Evolutionary conservation across 2,888 invertebrate species (phyloP), one percentile per base, ranked within the genome.

Genomic region (Dynastes maya): DNA sequence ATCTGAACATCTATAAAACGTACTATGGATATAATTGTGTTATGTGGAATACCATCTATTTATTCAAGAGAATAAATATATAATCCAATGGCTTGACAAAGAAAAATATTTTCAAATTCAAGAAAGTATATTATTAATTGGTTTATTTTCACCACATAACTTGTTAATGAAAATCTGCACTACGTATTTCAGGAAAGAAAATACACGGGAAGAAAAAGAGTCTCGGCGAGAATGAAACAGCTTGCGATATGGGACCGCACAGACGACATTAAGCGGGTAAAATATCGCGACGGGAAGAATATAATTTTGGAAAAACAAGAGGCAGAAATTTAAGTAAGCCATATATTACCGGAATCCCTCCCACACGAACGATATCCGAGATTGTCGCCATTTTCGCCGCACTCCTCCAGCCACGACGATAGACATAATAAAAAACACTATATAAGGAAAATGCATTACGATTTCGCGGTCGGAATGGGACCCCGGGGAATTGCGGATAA

Each of bases 401-500:
- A 83, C 82, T 83, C 83, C 83, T 86, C 84, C 85, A 75, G 64
- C 61, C 76, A 45, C 67, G 65, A 83, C 88, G 87, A 88, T 88
- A 88, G 88, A 88, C 86, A 87, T 88, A 89, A 88, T 88, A 88
- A 88, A 88, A 88, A 88, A 87, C 86, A 86, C 87, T 88, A 86
- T 88, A 89, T 89, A 89, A 88, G 88, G 88, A 89, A 89, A 89
- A 89, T 87, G 88, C 89, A 89, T 89, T 89, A 88, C 88, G 87
- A 89, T 88, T 88, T 85, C 87, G 86, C 85, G 85, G 83, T 81
- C 83, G 85, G 85, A 89, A 89, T 88, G 88, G 86, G 82, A 82
- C 88, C 87, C 88, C 63, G 87, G 84, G 88, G 85, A 83, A 81
- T 79, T 75, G 80, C 83, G 82, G 86, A 85, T 86, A 87, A 88